Evolutionary conservation across 2,888 invertebrate species (phyloP).

Genomic region (Anoplius nigerrimus): DNA sequence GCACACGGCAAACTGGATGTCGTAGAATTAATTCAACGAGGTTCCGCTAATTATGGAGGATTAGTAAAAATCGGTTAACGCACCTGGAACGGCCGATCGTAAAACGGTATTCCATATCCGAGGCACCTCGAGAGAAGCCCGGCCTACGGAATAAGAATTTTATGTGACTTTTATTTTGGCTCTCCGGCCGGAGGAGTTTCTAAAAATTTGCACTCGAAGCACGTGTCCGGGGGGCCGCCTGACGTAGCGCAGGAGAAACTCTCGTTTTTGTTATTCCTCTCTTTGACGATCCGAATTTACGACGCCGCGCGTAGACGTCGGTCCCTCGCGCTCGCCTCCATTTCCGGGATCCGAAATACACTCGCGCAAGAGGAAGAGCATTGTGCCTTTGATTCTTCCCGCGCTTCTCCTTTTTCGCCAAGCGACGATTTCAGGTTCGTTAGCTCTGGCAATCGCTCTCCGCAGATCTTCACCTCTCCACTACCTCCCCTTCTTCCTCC

Average conservation of each 20-base stretch:
- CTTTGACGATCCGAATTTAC: too few species aligned
- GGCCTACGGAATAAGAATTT: too few species aligned
- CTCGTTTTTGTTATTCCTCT: background rate
- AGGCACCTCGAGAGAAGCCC: too few species aligned
- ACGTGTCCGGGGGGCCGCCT: background rate
- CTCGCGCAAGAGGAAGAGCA: background rate
- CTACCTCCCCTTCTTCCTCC: constrained; percentile 3
- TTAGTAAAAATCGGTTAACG: too few species aligned
- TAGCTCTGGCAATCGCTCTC: constrained; percentile 29
- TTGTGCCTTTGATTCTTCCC: background rate
- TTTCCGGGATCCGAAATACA: constrained; percentile 13
- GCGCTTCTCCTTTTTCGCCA: background rate
- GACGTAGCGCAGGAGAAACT: background rate
- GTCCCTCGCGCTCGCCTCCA: background rate
- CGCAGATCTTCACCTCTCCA: constrained; percentile 15
- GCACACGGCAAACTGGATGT: too few species aligned
- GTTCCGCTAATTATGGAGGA: too few species aligned
- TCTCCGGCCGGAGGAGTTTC: too few species aligned
- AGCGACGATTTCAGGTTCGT: constrained; percentile 33
- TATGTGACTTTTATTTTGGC: too few species aligned
- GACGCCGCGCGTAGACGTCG: background rate
- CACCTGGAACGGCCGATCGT: too few species aligned
- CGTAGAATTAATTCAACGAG: too few species aligned
- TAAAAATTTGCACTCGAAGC: too few species aligned
- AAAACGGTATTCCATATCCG: too few species aligned